phyloP scores from a whole-genome alignment of 2,797 vertebrate genomes.

The Coluber constrictor region DNA sequence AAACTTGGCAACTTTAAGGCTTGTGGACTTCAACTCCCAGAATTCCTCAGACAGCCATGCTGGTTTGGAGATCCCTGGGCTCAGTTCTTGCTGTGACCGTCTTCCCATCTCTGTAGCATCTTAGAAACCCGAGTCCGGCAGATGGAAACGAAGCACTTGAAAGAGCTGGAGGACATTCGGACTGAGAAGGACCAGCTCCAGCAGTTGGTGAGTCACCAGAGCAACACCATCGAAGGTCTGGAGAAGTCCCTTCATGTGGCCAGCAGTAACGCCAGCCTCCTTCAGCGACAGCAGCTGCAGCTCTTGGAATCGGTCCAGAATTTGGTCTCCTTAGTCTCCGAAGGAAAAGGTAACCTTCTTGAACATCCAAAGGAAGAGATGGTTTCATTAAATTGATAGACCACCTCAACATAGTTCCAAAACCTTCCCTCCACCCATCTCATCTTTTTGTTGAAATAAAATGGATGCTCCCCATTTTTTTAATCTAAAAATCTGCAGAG shows the following conservation, averaged over 20 bases:
- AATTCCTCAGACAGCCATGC: no score
- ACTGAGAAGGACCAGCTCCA: constrained; percentile 78
- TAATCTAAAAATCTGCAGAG: accelerated
- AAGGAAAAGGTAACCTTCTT: constrained; percentile 70
- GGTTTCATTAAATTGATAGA: not conserved
- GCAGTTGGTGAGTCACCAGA: constrained; percentile 78
- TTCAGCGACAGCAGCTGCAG: constrained; percentile 81
- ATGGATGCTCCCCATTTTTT: not conserved
- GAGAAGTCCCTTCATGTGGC: constrained; percentile 75
- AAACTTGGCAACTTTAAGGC: no score
- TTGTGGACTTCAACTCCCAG: no score
- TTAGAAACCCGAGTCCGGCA: constrained; percentile 81
- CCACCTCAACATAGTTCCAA: not conserved
- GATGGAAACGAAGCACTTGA: constrained; percentile 82
- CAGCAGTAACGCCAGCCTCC: constrained; percentile 78
- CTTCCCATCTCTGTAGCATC: constrained; percentile 61
- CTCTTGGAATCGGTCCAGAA: constrained; percentile 79
- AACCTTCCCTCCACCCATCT: no score
- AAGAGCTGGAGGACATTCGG: constrained; percentile 77
- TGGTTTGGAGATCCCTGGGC: no score
- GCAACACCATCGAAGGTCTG: constrained; percentile 75
- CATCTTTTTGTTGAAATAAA: not conserved
- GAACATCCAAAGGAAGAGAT: not conserved
- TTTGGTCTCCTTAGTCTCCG: constrained; percentile 73
- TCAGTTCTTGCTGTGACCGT: not conserved